Evolutionary conservation across 2,797 vertebrate species (phyloP), one percentile per base, ranked within the genome.

Genomic region (Scolopax bukidnonensis): DNA sequence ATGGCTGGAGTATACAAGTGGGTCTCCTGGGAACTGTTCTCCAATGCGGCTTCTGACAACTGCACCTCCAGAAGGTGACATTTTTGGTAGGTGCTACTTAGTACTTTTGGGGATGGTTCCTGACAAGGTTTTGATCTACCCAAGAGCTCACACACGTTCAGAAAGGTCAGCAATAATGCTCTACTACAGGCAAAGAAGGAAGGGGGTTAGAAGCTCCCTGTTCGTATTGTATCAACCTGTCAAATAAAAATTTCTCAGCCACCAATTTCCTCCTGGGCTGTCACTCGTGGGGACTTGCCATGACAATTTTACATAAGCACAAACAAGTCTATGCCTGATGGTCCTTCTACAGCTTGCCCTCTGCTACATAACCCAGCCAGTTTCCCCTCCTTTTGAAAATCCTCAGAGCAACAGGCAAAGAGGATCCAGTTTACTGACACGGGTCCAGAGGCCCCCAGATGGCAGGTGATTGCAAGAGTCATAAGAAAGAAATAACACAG

Each of bases 401-500:
- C 56, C 67, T 95, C 30, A 69, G 78, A 97, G 84, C 77, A 90
- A 92, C 84, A 70, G 89, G 95, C 95, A 97, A 95, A 95, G 64
- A 91, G 67, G 96, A 73, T 21, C 89, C 33, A 21, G 93, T 91
- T 96, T 96, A 95, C 63, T 96, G 93, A 95, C 87, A 80, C 94
- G 96, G 88, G 69, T 92, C 95, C 93, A 90, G 95, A 96, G 97
- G 96, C 78, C 91, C 97, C 82, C 96, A 97, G 91, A 97, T 91
- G 86, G 94, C 82, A 91, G 94, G 95, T 16, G 25, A 92, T 48
- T 75, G 56, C 57, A 95, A 76, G 64, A 78, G 82, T 75, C 84
- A 60, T 88, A 94, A 93, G 92, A 93, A 97, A 85, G 93, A 97
- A 97, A 97, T 64, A 97, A 91, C 50, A 84, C 33, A 94, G 87